phyloP scores from a whole-genome alignment of 2,113 vertebrate species.

The Phylloscopus trochiloides region DNA sequence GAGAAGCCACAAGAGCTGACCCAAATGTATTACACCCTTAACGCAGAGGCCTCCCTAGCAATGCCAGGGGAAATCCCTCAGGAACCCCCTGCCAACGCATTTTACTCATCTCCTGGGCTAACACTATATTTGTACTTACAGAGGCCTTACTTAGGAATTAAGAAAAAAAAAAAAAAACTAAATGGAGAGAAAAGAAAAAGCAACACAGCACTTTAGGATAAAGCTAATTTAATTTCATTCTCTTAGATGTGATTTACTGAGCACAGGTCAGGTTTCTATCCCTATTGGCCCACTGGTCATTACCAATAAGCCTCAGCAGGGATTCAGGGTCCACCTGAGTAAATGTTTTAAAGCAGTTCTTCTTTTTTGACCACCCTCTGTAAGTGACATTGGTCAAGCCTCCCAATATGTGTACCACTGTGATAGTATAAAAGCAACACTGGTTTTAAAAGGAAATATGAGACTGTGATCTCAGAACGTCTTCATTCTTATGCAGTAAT shows the following conservation, averaged over 20 bases:
- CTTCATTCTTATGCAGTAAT: neutral
- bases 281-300: neutral
- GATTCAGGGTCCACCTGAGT: neutral
- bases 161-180: neutral
- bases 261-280: neutral
- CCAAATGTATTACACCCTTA: neutral
- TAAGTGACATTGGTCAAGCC: neutral
- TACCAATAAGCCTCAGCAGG: neutral
- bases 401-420: neutral
- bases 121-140: neutral
- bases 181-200: neutral
- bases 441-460: neutral
- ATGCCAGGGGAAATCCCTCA: neutral
- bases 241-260: neutral
- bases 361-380: neutral
- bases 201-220: neutral
- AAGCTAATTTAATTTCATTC: neutral
- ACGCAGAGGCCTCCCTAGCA: neutral
- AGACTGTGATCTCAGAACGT: neutral
- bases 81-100: neutral
- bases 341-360: neutral
- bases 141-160: neutral
- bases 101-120: neutral
- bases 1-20: neutral
- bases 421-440: neutral